These are phyloP conservation scores for Chamaea fasciata DNA, from an alignment of 2,113 vertebrate genomes.

Conservation along the genomic window DNA sequence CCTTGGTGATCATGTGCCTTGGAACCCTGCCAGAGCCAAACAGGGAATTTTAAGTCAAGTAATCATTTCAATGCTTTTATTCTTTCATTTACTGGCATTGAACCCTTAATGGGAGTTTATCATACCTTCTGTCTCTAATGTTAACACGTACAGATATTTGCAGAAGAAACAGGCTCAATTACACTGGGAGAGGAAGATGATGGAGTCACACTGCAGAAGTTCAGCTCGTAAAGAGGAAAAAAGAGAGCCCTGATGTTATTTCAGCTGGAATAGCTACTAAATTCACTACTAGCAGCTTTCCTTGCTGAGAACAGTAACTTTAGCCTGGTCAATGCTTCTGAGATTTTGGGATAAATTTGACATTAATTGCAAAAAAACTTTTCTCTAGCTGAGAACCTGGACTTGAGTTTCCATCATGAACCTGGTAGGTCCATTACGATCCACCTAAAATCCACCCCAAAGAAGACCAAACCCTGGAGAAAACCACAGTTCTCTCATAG, in stretches of 20 bases:
- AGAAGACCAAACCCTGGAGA: neutral
- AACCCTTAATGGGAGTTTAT: neutral
- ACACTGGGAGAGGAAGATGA: neutral
- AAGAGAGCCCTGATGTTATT: slow-evolving; percentile 19
- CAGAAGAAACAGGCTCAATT: neutral
- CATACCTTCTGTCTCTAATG: neutral
- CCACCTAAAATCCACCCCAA: neutral
- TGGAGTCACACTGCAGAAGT: neutral
- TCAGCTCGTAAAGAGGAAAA: neutral
- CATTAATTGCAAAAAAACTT: neutral
- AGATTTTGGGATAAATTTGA: neutral
- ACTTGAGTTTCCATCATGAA: neutral
- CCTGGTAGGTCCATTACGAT: neutral
- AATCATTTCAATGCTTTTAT: neutral
- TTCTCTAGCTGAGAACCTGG: neutral
- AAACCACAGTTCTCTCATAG: neutral
- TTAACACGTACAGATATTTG: neutral
- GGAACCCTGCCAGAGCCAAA: slow-evolving; percentile 4
- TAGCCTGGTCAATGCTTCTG: neutral
- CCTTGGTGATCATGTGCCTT: slow-evolving; percentile 3
- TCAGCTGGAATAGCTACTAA: slow-evolving; percentile 46
- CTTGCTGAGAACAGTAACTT: neutral
- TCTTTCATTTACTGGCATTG: neutral
- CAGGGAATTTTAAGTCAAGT: neutral
- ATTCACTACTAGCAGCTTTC: neutral